phyloP scores from a whole-genome alignment of 2,113 vertebrate genomes.

The Clarias batrachus region DNA sequence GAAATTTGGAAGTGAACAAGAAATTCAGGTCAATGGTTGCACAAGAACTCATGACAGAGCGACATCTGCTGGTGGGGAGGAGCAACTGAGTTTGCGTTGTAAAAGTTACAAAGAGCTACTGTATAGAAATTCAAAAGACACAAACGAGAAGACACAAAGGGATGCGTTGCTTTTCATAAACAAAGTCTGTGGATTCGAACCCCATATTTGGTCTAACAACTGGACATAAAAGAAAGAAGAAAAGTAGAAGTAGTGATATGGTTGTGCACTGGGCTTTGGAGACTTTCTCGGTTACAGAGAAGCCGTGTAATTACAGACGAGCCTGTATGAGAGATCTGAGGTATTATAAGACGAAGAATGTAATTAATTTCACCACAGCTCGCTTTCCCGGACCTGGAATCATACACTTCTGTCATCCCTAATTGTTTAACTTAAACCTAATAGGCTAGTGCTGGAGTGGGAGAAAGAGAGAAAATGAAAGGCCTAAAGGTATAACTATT shows the following conservation, averaged over 20 bases:
- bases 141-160: neutral
- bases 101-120: neutral
- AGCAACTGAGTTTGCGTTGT: neutral
- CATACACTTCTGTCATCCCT: constrained; percentile 48
- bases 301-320: constrained; percentile 50
- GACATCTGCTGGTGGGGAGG: neutral
- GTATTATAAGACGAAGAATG: constrained; percentile 54
- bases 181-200: neutral
- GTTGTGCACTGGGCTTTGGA: constrained; percentile 7
- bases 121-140: neutral
- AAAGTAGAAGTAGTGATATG: neutral
- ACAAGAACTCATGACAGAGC: neutral
- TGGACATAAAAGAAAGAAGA: neutral
- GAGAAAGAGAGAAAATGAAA: constrained; percentile 13
- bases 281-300: constrained; percentile 36
- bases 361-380: constrained; percentile 55
- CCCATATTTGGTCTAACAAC: constrained; percentile 24
- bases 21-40: neutral
- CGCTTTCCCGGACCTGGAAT: constrained; percentile 33
- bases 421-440: constrained; percentile 52
- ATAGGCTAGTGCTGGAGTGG: constrained; percentile 15
- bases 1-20: neutral
- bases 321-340: constrained; percentile 41
- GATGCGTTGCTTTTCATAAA: constrained; percentile 9
- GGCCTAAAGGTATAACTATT: constrained; percentile 2